Conservation (phyloP, 2,888 invertebrate species). For the Ormyrus rosae region DNA sequence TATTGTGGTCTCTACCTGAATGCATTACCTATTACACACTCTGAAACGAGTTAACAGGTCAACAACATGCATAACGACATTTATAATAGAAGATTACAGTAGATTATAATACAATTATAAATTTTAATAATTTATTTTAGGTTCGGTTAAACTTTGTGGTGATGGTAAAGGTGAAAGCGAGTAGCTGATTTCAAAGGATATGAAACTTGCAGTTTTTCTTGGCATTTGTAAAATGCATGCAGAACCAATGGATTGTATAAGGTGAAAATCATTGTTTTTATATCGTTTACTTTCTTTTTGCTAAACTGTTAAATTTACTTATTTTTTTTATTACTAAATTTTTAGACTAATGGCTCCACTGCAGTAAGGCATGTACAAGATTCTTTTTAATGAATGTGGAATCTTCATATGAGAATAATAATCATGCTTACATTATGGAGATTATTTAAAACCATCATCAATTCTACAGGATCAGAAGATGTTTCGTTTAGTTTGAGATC, state of each 20-base stretch:
- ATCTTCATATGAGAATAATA: no score
- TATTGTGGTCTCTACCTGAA: slow-evolving; percentile 94
- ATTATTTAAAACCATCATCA: no score
- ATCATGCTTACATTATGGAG: no score
- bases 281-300: slow-evolving; percentile 3
- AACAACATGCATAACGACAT: slow-evolving; percentile 84
- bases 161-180: slow-evolving; percentile 84
- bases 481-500: no score
- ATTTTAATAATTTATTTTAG: slow-evolving; percentile 61
- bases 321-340: slow-evolving; percentile 28
- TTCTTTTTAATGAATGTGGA: no score
- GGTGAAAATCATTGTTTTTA: slow-evolving; percentile 63
- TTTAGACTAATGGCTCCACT: no score
- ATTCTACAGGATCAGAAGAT: no score
- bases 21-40: slow-evolving; percentile 84
- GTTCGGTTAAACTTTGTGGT: slow-evolving; percentile 72
- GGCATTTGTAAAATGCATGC: slow-evolving; percentile 99
- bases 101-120: not conserved
- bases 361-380: no score
- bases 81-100: slow-evolving; percentile 5
- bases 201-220: slow-evolving; percentile 91
- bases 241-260: slow-evolving; percentile 93
- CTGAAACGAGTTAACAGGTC: slow-evolving; percentile 80
- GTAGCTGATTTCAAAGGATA: slow-evolving; percentile 95
- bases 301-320: not conserved